phyloP scores from a whole-genome alignment of 2,797 vertebrate species.

The Lepidocolaptes lacrymiger region DNA sequence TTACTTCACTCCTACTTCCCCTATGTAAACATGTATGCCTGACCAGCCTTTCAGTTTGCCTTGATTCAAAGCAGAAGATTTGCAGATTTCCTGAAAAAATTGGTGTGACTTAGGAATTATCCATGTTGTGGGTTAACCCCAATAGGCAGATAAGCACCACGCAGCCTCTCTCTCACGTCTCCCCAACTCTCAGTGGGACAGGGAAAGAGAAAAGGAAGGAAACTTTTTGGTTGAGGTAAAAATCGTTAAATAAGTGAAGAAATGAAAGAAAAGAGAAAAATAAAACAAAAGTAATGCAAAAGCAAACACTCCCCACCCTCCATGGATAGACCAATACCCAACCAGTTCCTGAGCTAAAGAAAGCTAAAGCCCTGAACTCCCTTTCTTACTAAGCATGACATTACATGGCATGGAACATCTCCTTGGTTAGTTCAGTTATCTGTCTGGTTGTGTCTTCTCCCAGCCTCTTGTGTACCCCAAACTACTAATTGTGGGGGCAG shows the following conservation, averaged over 20 bases:
- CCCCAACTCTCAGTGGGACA: neutral
- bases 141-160: neutral
- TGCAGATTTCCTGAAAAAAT: neutral
- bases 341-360: neutral
- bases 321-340: neutral
- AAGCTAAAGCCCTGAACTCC: neutral
- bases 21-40: neutral
- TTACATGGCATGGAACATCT: neutral
- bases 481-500: neutral
- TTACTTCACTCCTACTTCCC: neutral
- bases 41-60: neutral
- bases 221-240: neutral
- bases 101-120: neutral
- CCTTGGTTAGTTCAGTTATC: neutral
- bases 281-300: neutral
- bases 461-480: accelerated
- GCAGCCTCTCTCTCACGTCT: neutral
- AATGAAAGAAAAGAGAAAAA: neutral
- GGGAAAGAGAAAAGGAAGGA: neutral
- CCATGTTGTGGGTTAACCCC: neutral
- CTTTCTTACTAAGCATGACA: neutral
- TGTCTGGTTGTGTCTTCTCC: neutral
- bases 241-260: neutral
- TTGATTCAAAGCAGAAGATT: neutral
- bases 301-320: neutral